Percentiles rank a stretch among this genome's conserved stretches.
Evolutionary conservation across 2,797 vertebrate species (phyloP).

Genomic region (Siniperca undulata): DNA sequence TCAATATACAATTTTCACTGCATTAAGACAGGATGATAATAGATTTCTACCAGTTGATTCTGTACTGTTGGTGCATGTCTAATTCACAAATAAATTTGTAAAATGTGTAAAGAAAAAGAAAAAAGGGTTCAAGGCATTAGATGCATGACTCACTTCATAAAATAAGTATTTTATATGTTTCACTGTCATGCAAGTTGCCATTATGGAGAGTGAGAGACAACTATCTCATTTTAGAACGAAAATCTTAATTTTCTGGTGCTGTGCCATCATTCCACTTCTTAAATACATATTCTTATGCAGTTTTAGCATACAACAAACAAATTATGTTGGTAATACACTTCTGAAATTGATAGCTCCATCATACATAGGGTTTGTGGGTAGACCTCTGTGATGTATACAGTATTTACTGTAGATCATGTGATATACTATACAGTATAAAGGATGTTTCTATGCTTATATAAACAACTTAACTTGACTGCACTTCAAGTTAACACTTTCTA

Average conservation of each 20-base stretch:
- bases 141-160: not conserved
- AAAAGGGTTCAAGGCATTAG: not conserved
- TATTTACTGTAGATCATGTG: not conserved
- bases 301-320: not conserved
- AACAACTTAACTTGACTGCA: not conserved
- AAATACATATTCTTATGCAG: not conserved
- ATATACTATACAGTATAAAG: not conserved
- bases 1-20: constrained; percentile 2
- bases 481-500: not conserved
- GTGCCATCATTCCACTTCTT: not conserved
- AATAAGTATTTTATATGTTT: not conserved
- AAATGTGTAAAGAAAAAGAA: not conserved
- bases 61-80: not conserved
- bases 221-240: not conserved
- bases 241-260: not conserved
- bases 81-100: constrained; percentile 1
- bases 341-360: not conserved
- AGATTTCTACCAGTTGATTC: constrained; percentile 2
- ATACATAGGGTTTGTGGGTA: not conserved
- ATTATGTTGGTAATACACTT: not conserved
- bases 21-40: not conserved
- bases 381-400: not conserved
- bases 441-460: not conserved
- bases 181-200: not conserved
- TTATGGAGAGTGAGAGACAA: not conserved